Conservation (phyloP, 2,797 vertebrate species). For the Lithobates pipiens region DNA sequence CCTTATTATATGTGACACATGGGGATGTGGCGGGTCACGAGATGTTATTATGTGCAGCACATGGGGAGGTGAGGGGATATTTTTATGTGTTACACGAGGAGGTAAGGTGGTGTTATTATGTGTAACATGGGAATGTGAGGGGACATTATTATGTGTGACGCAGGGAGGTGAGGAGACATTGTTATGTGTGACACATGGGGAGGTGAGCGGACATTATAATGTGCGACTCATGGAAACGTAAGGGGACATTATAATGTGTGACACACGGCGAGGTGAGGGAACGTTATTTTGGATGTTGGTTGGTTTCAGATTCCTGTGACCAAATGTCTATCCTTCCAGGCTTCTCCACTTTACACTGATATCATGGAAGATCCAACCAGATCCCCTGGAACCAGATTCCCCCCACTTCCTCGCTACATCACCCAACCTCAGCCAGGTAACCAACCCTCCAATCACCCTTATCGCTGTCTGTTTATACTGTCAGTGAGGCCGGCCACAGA, state of each 20-base stretch:
- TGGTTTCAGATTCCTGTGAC: no score
- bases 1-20: background rate
- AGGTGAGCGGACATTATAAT: background rate
- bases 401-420: background rate
- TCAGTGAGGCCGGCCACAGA: no score
- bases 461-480: no score
- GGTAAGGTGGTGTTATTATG: no score
- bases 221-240: background rate
- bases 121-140: no score
- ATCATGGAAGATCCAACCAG: background rate
- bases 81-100: no score
- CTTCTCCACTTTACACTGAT: background rate
- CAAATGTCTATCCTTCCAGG: background rate
- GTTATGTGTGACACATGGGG: background rate
- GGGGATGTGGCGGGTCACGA: background rate
- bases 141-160: no score
- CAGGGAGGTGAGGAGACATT: background rate
- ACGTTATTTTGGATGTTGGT: no score
- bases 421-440: constrained; percentile 7
- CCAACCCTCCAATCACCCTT: background rate
- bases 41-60: background rate
- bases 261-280: background rate
- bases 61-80: no score
- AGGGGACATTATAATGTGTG: background rate
- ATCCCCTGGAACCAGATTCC: background rate